Conservation (phyloP, 2,113 vertebrate genomes). For the Sorex fumeus region DNA sequence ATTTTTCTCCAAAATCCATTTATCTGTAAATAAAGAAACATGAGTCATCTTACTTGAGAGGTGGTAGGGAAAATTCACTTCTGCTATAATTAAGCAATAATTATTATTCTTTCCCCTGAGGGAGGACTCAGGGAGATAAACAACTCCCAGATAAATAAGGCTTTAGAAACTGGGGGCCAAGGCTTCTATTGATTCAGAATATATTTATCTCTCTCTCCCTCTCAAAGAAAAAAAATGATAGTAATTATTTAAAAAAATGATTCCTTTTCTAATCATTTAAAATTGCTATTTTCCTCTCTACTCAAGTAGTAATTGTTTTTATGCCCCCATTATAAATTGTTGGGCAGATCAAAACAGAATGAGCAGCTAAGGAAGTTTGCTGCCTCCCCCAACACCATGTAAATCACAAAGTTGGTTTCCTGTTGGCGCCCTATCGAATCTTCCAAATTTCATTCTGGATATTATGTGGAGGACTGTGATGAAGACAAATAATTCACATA, state of each 20-base stretch:
- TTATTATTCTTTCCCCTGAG: slow-evolving; percentile 79
- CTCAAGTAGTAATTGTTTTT: slow-evolving; percentile 82
- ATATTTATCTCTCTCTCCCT: slow-evolving; percentile 82
- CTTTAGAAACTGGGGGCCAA: slow-evolving; percentile 76
- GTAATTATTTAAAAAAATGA: slow-evolving; percentile 84
- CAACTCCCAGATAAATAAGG: slow-evolving; percentile 79
- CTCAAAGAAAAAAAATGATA: slow-evolving; percentile 81
- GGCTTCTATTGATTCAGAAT: slow-evolving; percentile 85
- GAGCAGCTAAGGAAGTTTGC: not conserved
- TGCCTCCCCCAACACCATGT: not conserved
- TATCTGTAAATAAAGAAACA: slow-evolving; percentile 61
- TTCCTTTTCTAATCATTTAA: slow-evolving; percentile 86
- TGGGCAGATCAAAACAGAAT: not conserved
- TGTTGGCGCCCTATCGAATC: not conserved
- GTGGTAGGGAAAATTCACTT: slow-evolving; percentile 79
- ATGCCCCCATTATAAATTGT: slow-evolving; percentile 57
- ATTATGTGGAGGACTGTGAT: not conserved
- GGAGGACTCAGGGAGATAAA: slow-evolving; percentile 82
- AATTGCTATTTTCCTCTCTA: slow-evolving; percentile 80
- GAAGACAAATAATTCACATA: not conserved
- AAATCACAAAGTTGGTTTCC: not conserved
- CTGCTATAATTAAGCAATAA: slow-evolving; percentile 83
- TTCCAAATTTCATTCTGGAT: not conserved
- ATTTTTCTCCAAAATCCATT: slow-evolving; percentile 49
- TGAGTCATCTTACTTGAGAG: slow-evolving; percentile 69